These are phyloP conservation scores for Orthosia gothica DNA, from an alignment of 2,888 invertebrate species.

Conservation along the genomic window DNA sequence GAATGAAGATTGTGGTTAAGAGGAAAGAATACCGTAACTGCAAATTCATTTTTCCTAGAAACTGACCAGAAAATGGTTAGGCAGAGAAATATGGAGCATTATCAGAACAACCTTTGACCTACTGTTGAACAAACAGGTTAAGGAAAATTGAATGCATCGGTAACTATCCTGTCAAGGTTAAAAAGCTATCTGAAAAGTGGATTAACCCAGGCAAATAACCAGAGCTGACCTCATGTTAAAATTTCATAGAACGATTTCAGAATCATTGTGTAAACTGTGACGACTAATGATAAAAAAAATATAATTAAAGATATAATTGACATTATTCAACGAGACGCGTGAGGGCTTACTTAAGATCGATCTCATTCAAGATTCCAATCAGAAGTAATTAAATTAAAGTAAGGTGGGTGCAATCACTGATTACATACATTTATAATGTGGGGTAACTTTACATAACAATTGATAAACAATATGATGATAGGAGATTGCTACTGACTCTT, in stretches of 20 bases:
- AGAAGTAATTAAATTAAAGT: conserved; percentile 48
- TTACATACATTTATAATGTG: conserved; percentile 27
- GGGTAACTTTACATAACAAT: conserved; percentile 23
- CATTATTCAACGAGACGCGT: conserved; percentile 32
- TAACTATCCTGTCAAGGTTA: conserved; percentile 3
- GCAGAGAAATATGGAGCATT: conserved; percentile 1
- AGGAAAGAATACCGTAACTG: background rate
- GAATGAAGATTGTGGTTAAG: background rate
- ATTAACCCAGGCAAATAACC: conserved; percentile 27
- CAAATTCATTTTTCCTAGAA: conserved; percentile 12
- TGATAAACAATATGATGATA: conserved; percentile 13
- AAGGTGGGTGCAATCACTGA: conserved; percentile 29
- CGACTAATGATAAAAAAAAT: background rate
- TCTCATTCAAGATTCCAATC: conserved; percentile 49
- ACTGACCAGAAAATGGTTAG: conserved; percentile 10
- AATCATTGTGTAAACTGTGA: conserved; percentile 3
- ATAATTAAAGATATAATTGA: conserved; percentile 30
- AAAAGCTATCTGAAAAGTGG: conserved; percentile 14
- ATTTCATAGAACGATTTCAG: conserved; percentile 30
- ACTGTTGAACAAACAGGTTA: conserved; percentile 34
- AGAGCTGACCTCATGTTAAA: conserved; percentile 28
- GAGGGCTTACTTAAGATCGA: conserved; percentile 30
- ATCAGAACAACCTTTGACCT: conserved; percentile 45
- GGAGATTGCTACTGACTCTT: background rate
- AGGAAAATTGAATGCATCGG: conserved; percentile 33